Percentiles rank a stretch among this genome's conserved stretches.
phyloP scores from a whole-genome alignment of 2,797 vertebrate species.

The Sparus aurata region DNA sequence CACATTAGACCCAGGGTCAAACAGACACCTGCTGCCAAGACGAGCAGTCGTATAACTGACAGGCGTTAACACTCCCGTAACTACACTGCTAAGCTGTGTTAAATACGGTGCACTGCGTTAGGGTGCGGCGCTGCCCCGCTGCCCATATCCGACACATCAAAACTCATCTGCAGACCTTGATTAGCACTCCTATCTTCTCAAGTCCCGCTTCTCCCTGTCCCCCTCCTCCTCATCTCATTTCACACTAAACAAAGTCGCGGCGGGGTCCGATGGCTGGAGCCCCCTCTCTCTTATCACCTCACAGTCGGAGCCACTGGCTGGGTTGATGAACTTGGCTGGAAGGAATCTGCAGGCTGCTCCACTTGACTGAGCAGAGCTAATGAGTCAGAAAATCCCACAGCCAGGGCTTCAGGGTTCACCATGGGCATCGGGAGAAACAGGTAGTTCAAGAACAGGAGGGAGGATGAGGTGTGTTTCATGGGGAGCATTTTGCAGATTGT shows the following conservation, averaged over 20 bases:
- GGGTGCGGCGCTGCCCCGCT: slow-evolving; percentile 47
- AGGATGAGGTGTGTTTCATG: slow-evolving; percentile 40
- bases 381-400: slow-evolving; percentile 85
- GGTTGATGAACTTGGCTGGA: slow-evolving; percentile 80
- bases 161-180: slow-evolving; percentile 51
- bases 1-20: slow-evolving; percentile 71
- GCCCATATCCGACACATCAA: slow-evolving; percentile 47
- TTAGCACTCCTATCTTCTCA: slow-evolving; percentile 59
- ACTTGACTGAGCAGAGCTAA: slow-evolving; percentile 83
- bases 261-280: slow-evolving; percentile 64
- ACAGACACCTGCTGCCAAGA: slow-evolving; percentile 73
- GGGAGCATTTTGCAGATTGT: slow-evolving; percentile 33
- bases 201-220: slow-evolving; percentile 37
- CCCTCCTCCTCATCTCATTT: slow-evolving; percentile 75
- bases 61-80: slow-evolving; percentile 83
- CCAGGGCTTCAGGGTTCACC: slow-evolving; percentile 74
- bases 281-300: slow-evolving; percentile 66
- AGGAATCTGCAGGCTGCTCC: slow-evolving; percentile 80
- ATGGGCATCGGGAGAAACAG: slow-evolving; percentile 71
- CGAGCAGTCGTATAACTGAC: slow-evolving; percentile 74
- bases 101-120: slow-evolving; percentile 76
- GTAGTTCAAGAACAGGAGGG: slow-evolving; percentile 49
- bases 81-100: slow-evolving; percentile 79
- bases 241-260: slow-evolving; percentile 78
- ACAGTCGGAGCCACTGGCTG: slow-evolving; percentile 67